These are phyloP conservation scores for Cyanoramphus novaezelandiae DNA, from an alignment of 2,113 vertebrate species.

Conservation along the genomic window DNA sequence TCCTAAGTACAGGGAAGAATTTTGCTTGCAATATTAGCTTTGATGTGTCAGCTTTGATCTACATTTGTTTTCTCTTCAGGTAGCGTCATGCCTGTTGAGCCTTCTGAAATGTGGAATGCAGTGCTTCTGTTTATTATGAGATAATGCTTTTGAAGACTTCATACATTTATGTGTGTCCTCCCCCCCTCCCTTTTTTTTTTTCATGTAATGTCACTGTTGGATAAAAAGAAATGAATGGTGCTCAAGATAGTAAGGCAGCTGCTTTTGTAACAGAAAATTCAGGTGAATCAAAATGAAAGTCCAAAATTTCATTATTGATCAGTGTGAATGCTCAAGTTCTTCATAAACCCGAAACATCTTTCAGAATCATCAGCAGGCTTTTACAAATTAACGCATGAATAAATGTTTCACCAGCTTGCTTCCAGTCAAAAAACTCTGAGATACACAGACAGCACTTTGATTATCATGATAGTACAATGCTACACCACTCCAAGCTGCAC, in stretches of 20 bases:
- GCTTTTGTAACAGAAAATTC: neutral
- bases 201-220: neutral
- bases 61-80: neutral
- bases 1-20: neutral
- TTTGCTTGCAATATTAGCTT: neutral
- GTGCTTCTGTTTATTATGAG: neutral
- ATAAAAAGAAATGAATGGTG: neutral
- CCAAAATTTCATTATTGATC: neutral
- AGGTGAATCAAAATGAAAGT: neutral
- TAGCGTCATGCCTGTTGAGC: neutral
- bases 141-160: neutral
- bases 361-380: neutral
- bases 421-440: neutral
- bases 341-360: neutral
- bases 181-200: neutral
- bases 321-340: neutral
- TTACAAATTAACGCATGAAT: neutral
- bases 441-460: neutral
- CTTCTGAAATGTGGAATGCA: neutral
- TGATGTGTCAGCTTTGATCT: neutral
- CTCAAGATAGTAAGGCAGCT: neutral
- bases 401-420: neutral
- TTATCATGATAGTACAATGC: neutral
- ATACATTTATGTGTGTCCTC: neutral
- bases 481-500: neutral